phyloP scores from a whole-genome alignment of 2,797 vertebrate species.

The Poeciliopsis gracilis region DNA sequence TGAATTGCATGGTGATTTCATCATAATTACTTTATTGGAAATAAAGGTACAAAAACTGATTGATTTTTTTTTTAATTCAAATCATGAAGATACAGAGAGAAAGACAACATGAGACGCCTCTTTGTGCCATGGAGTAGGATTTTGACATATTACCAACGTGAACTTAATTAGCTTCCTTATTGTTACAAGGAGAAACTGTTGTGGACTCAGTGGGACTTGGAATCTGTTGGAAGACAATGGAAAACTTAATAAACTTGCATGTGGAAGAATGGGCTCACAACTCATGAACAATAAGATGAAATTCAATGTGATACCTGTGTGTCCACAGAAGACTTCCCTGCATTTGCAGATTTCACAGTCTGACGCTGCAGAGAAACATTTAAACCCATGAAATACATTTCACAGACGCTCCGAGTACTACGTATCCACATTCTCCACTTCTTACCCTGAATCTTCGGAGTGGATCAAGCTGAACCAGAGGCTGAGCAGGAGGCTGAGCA shows the following conservation, averaged over 20 bases:
- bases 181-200: conserved; percentile 39
- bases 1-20: neutral
- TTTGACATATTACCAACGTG: neutral
- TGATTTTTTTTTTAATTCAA: neutral
- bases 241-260: neutral
- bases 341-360: conserved; percentile 34
- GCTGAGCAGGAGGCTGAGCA: conserved; percentile 36
- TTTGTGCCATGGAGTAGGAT: neutral
- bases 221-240: conserved; percentile 39
- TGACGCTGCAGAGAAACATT: conserved; percentile 60
- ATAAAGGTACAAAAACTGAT: neutral
- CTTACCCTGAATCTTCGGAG: conserved; percentile 70
- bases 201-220: conserved; percentile 52
- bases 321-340: conserved; percentile 36
- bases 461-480: conserved; percentile 41
- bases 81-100: neutral
- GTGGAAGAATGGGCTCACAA: neutral
- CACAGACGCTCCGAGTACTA: neutral
- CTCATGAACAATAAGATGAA: neutral
- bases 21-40: conserved; percentile 29
- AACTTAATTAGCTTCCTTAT: conserved; percentile 30
- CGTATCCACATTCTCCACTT: neutral
- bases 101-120: neutral
- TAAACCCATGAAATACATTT: neutral
- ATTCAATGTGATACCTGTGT: conserved; percentile 60